A percentile compares a stretch with the other conserved stretches of the same genome.
phyloP scores from a whole-genome alignment of 2,113 vertebrate genomes.

The Oryctolagus cuniculus region DNA sequence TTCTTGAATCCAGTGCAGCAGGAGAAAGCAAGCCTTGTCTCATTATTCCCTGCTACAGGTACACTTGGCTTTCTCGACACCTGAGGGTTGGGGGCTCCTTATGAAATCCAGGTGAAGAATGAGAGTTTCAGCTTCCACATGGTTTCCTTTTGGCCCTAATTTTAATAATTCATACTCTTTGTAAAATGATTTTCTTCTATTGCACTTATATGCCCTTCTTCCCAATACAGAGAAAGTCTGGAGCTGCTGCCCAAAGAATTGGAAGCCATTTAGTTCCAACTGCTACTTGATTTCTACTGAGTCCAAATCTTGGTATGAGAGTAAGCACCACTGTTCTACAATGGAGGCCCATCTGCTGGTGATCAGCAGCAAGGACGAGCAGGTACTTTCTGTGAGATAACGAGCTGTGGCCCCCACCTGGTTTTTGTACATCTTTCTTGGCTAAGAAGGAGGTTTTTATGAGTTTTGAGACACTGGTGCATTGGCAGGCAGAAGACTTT shows the following conservation, averaged over 20 bases:
- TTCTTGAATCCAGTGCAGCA: no score
- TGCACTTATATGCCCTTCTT: background rate
- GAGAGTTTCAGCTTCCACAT: background rate
- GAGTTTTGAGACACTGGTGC: background rate
- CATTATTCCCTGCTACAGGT: background rate
- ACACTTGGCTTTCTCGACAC: background rate
- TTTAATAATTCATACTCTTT: background rate
- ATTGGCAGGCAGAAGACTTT: background rate
- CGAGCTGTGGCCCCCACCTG: background rate
- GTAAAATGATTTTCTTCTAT: background rate
- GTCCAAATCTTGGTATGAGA: background rate
- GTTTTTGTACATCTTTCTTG: background rate
- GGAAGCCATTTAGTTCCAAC: background rate
- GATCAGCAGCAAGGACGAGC: constrained; percentile 45
- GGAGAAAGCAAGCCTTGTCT: background rate
- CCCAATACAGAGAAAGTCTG: constrained; percentile 32
- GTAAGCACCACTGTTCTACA: constrained; percentile 34
- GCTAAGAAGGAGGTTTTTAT: background rate
- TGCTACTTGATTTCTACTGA: constrained; percentile 63
- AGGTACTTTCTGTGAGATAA: constrained; percentile 44
- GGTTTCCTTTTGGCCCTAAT: background rate
- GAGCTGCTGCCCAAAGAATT: constrained; percentile 71
- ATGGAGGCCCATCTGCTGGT: constrained; percentile 67
- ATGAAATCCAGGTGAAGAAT: no score
- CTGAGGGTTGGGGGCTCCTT: background rate